Base-by-base conservation (phyloP, 2,888 invertebrate species). In the Hartigia nigra region DNA sequence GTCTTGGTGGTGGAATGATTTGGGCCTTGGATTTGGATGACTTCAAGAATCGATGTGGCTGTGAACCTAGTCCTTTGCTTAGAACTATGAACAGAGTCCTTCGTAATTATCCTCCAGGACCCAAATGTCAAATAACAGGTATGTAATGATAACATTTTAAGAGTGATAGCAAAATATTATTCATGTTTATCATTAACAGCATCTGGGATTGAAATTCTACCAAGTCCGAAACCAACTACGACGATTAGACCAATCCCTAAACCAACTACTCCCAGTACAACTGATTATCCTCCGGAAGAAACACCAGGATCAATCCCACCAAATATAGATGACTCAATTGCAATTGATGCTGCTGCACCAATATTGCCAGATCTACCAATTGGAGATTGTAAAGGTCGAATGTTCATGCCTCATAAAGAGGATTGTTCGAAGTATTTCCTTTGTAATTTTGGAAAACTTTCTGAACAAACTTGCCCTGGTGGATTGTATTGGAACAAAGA, bases 1-100 rank as follows among this genome's bases (percentile, higher is more conserved):
- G 95, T 0, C 92, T 98, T 4, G 97, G 96, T 31, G 97, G 97
- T 69, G 95, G 95, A 72, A 97, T 97, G 97, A 95, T 97, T 34
- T 98, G 97, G 97, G 96, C 97, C 0, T 92, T 97, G 23, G 97
- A 97, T 91, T 92, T 97, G 78, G 97, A 98, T 87, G 97, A 98
- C 90, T 97, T 97, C 88, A 95, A 94, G 82, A 96, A 97, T 84
- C 92, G 94, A 79, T 97, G 97, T 86, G 95, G 94, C 12, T 97
- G 97, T 87, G 97, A 97, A 83, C 94, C 95, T 34, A 96, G 95
- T 88, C 97, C 97, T 0, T 92, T 98, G 55, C 91, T 98, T 1
- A 94, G 94, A 81, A 96, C 96, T 0, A 96, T 97, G 86, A 97
- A 97, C 89, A 92, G 96, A 84, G 96, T 97, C 0, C 92, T 97